These are phyloP conservation scores for Melanocharis versteri DNA, from an alignment of 2,113 vertebrate genomes.

Conservation along the genomic window DNA sequence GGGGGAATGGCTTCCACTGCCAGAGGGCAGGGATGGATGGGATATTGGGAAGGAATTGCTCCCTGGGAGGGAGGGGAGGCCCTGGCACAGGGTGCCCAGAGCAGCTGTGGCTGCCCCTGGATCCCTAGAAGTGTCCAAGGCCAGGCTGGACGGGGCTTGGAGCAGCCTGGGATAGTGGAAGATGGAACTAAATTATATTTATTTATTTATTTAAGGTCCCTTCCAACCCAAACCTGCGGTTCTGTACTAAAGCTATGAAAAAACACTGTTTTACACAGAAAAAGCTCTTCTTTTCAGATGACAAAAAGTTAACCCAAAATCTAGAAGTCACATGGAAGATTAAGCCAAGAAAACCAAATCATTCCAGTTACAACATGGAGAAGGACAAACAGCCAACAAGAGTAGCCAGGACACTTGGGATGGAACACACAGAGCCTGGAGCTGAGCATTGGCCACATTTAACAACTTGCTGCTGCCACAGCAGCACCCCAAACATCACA, in stretches of 20 bases:
- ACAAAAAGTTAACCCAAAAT: not conserved
- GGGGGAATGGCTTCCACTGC: not conserved
- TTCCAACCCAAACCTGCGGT: not conserved
- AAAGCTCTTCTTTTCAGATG: not conserved
- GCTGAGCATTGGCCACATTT: not conserved
- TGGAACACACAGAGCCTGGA: not conserved
- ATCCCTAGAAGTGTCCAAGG: not conserved
- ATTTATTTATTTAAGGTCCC: not conserved
- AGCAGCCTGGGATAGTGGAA: fast-evolving
- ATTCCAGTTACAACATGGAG: not conserved
- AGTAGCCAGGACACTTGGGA: not conserved
- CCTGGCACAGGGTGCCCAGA: not conserved
- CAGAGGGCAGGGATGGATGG: not conserved
- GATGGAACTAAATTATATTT: not conserved
- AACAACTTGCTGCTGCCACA: no score
- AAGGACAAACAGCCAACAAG: not conserved
- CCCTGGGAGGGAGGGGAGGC: not conserved
- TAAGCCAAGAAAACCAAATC: not conserved
- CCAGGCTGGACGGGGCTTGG: fast-evolving
- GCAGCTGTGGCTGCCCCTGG: not conserved
- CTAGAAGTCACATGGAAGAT: not conserved
- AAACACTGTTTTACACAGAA: not conserved
- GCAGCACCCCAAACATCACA: not conserved
- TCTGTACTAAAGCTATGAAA: not conserved
- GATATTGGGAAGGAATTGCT: not conserved